A percentile compares a stretch with the other conserved stretches of the same genome.
Conservation (phyloP, 2,113 vertebrate species). For the Caloenas nicobarica region DNA sequence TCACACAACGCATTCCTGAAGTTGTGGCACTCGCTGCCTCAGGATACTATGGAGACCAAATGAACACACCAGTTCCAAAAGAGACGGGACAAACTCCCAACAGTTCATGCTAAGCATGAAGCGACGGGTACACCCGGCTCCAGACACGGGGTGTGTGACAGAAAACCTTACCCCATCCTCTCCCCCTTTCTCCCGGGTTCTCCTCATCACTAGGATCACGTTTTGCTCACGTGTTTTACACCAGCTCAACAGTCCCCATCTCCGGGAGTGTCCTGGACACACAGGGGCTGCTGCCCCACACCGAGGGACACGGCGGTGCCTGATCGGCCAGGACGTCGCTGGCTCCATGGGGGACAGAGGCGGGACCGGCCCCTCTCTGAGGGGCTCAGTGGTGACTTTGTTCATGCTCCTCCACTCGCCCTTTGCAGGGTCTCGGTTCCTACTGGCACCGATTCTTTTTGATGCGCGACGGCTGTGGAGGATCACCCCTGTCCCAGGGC, state of each 20-base stretch:
- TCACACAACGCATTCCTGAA: not conserved
- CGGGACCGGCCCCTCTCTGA: rapidly evolving
- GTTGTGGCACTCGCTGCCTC: not conserved
- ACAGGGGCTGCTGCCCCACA: not conserved
- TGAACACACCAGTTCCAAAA: not conserved
- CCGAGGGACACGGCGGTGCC: too few relatives aligned
- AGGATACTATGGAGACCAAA: conserved; percentile 5
- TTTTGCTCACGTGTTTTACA: not conserved
- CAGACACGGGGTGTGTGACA: not conserved
- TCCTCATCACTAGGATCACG: not conserved
- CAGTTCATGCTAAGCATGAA: not conserved
- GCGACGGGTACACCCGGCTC: not conserved
- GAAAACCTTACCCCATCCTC: not conserved
- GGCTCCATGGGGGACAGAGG: rapidly evolving
- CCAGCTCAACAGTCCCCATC: rapidly evolving
- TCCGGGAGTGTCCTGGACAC: rapidly evolving
- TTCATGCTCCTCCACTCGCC: not conserved
- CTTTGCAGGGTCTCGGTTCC: not conserved
- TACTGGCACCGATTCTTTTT: not conserved
- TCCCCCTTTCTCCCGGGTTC: not conserved
- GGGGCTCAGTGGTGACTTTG: not conserved
- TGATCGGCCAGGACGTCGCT: rapidly evolving
- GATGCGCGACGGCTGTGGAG: rapidly evolving
- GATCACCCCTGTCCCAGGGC: rapidly evolving
- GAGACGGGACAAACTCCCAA: not conserved